Evolutionary conservation across 2,888 invertebrate genomes (phyloP), one percentile per base, ranked within the genome.

Genomic region (Hydrotaea diabolus): DNA sequence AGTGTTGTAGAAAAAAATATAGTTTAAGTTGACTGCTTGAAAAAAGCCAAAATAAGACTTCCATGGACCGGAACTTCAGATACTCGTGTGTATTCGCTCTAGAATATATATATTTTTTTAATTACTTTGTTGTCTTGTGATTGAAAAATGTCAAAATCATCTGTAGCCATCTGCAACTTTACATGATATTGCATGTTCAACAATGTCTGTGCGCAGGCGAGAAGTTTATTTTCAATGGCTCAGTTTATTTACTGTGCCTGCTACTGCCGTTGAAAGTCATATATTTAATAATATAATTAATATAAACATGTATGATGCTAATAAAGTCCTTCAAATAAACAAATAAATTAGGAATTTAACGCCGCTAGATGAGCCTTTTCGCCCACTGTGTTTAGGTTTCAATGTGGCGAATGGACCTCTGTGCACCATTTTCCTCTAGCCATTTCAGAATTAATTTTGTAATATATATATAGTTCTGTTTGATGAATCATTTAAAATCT

Each of bases 31-130:
- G n/a, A n/a, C n/a, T n/a, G n/a, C n/a, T n/a, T n/a, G n/a, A n/a
- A 31, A 31, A 31, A 31, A 31, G 2, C n/a, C 74, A 74, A 74
- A 74, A 59, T 59, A 46, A 74, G n/a, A 74, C n/a, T 59, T 74
- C 23, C 39, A 19, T 59, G 57, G 39, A 23, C 74, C 74, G 46
- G 59, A 74, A 74, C 74, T 23, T 59, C 59, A 59, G 74, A 59
- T 39, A 74, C 46, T 74, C 57, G 43, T 23, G n/a, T 23, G 59
- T n/a, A 49, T 74, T 59, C 17, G 73, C n/a, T n/a, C 23, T 74
- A 59, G 74, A 74, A 59, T 59, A 59, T n/a, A n/a, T n/a, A n/a
- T n/a, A 62, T 76, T 53, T 76, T 55, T 36, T 49, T 19, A 66
- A 66, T 39, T 66, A 39, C 66, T 39, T 8, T 26, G 36, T 66